A percentile compares a stretch with the other conserved stretches of the same genome.
phyloP scores from a whole-genome alignment of 2,888 invertebrate species.

The Apamea crenata region DNA sequence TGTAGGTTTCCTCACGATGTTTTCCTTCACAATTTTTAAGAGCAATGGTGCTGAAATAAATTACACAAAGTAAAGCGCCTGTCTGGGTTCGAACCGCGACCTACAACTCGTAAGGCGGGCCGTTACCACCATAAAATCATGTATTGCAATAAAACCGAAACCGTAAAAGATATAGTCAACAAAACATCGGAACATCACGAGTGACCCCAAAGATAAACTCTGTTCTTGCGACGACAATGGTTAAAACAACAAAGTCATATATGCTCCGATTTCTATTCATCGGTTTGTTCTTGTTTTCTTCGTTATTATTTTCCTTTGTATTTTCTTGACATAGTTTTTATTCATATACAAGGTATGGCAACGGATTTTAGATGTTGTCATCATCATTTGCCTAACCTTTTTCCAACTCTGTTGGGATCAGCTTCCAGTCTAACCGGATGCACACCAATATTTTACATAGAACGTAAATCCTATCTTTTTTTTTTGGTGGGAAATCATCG shows the following conservation, averaged over 20 bases:
- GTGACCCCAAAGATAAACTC: slow-evolving; percentile 4
- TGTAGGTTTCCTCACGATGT: too few relatives aligned
- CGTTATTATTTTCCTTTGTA: slow-evolving; percentile 27
- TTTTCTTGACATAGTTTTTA: slow-evolving; percentile 16
- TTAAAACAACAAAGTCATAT: slow-evolving; percentile 45
- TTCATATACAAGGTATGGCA: slow-evolving; percentile 14
- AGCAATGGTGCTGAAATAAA: too few relatives aligned
- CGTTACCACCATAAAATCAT: background rate
- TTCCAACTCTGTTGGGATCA: too few relatives aligned
- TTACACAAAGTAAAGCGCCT: too few relatives aligned
- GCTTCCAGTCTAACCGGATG: too few relatives aligned
- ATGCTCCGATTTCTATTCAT: slow-evolving; percentile 38
- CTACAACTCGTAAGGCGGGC: too few relatives aligned
- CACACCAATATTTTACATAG: too few relatives aligned
- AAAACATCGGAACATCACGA: slow-evolving; percentile 17
- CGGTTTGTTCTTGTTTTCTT: slow-evolving; percentile 25
- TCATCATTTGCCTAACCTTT: too few relatives aligned
- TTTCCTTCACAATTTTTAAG: too few relatives aligned
- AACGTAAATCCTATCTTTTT: too few relatives aligned
- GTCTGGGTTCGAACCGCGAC: too few relatives aligned
- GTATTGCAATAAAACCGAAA: slow-evolving; percentile 21
- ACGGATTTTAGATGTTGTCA: slow-evolving; percentile 8
- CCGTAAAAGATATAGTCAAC: background rate
- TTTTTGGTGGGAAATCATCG: too few relatives aligned
- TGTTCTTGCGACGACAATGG: slow-evolving; percentile 22